These are phyloP conservation scores for Dolichomitus sp. DNA, from an alignment of 2,888 invertebrate genomes.

Conservation along the genomic window DNA sequence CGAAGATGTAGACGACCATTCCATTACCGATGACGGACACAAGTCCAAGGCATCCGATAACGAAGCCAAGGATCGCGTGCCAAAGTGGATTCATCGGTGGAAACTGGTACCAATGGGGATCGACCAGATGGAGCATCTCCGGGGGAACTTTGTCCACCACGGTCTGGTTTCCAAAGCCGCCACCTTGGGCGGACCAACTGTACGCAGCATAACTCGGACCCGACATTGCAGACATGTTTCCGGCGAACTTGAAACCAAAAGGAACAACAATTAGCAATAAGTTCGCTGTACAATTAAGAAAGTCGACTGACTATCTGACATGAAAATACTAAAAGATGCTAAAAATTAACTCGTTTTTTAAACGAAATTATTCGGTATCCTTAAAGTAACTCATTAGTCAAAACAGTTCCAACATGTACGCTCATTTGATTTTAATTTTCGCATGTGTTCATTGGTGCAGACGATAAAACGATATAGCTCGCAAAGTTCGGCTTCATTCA, in stretches of 20 bases:
- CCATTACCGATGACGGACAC: constrained; percentile 91
- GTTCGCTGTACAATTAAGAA: too few relatives aligned
- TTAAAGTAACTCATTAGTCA: too few relatives aligned
- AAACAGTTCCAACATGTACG: too few relatives aligned
- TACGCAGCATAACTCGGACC: constrained; percentile 87
- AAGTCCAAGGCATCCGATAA: constrained; percentile 92
- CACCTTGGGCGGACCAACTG: constrained; percentile 87
- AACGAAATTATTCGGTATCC: too few relatives aligned
- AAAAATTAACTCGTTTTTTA: too few relatives aligned
- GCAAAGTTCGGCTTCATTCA: too few relatives aligned
- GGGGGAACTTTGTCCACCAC: constrained; percentile 93
- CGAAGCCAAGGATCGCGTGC: constrained; percentile 93
- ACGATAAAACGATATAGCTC: too few relatives aligned
- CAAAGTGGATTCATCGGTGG: constrained; percentile 96
- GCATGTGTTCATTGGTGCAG: too few relatives aligned
- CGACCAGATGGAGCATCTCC: constrained; percentile 92
- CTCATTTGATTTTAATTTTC: too few relatives aligned
- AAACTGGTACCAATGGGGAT: constrained; percentile 95
- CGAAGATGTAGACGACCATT: constrained; percentile 92
- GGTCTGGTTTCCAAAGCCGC: constrained; percentile 89
- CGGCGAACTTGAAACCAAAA: neutral
- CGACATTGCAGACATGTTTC: constrained; percentile 86
- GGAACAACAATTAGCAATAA: too few relatives aligned
- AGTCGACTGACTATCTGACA: too few relatives aligned
- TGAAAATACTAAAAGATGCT: too few relatives aligned